phyloP scores from a whole-genome alignment of 2,113 vertebrate genomes.

The Gavialis gangeticus region DNA sequence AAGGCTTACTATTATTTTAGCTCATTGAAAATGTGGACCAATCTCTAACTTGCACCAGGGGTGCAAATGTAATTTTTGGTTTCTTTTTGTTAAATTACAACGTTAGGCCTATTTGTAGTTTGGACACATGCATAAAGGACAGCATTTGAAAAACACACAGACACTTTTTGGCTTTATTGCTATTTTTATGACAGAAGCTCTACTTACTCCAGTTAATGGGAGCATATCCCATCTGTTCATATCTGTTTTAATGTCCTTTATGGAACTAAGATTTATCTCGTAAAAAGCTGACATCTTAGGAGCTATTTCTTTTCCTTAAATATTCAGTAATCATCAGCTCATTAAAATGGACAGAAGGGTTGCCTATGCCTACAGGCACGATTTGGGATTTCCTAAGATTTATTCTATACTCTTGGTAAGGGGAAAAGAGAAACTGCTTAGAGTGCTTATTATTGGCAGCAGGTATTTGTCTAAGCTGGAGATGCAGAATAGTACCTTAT shows the following conservation, averaged over 20 bases:
- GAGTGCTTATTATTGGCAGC: background rate
- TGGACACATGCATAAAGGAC: background rate
- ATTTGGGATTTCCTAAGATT: background rate
- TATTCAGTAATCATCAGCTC: background rate
- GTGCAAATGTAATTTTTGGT: background rate
- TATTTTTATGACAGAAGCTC: background rate
- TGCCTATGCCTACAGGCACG: background rate
- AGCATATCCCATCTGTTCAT: background rate
- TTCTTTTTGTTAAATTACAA: background rate
- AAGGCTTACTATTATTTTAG: background rate
- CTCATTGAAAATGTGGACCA: background rate
- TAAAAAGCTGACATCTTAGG: background rate
- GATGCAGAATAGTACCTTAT: background rate
- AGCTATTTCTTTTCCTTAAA: background rate
- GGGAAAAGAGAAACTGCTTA: background rate
- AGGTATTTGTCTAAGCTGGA: background rate
- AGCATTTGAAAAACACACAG: background rate
- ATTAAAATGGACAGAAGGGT: background rate
- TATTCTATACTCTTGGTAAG: background rate
- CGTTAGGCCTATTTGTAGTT: background rate
- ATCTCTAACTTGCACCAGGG: background rate
- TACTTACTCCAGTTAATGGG: background rate
- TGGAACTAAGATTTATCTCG: background rate
- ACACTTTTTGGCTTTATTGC: background rate
- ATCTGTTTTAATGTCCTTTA: background rate